Evolutionary conservation across 2,888 invertebrate species (phyloP), one percentile per base, ranked within the genome.

Genomic region (Nysson spinosus): DNA sequence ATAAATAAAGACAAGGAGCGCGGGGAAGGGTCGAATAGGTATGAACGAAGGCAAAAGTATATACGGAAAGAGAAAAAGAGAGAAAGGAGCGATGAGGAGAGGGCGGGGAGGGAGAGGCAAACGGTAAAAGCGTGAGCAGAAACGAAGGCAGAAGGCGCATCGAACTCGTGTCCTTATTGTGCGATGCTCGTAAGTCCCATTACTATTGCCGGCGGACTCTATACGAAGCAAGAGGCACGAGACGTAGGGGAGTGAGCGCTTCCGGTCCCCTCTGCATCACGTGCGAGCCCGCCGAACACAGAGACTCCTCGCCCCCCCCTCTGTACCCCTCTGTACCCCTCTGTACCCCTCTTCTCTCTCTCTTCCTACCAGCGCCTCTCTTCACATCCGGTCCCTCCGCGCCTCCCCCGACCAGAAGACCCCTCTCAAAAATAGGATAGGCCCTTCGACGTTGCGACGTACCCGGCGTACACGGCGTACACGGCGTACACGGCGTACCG

Each of bases 201-300:
- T 77, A 72, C 77, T 76, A 76, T 75, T 73, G 75, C 70, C 61
- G 73, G 56, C 57, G 73, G 74, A 66, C 75, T n/a, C n/a, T 72
- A 73, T 73, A 67, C 66, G 57, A 65, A 71, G 67, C 63, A 61
- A 69, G 75, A 76, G 79, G 75, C 75, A 81, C 75, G 79, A 78
- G 77, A 77, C 75, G 71, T 69, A 77, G 75, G 77, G 75, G 76
- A 81, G 85, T 79, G 77, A 81, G 78, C 78, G 69, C 82, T 85
- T 86, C 87, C 86, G 86, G 85, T 85, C 85, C 82, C 81, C 85
- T 85, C 81, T 82, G 85, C 85, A 86, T 86, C 86, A 86, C 86
- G 86, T 87, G 86, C 86, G 85, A 84, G 84, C 84, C 66, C 81
- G 84, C 82, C 82, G 84, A 83, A 82, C 82, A 78, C 77, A 69